These are phyloP conservation scores for Lepidothrix coronata DNA, from an alignment of 2,113 vertebrate species.

Conservation along the genomic window DNA sequence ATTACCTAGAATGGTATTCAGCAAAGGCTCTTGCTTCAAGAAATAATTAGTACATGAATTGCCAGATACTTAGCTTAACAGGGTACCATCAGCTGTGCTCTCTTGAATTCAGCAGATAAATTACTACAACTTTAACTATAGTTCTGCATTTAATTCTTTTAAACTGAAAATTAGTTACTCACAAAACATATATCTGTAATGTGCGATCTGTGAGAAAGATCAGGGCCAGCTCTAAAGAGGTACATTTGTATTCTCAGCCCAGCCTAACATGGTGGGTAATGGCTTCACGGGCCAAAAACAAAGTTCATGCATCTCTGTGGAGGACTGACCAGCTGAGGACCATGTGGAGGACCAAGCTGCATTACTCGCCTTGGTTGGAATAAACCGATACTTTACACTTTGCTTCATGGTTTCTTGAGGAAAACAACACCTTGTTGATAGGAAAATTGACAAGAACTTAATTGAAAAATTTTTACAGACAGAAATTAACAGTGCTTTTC, in stretches of 20 bases:
- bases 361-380: not conserved
- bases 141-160: not conserved
- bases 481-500: not conserved
- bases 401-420: not conserved
- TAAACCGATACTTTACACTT: not conserved
- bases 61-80: not conserved
- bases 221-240: not conserved
- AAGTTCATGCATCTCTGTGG: not conserved
- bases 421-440: not conserved
- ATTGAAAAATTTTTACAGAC: not conserved
- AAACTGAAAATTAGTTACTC: not conserved
- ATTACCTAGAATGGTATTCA: not conserved
- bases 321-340: not conserved
- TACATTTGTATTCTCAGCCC: not conserved
- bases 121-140: not conserved
- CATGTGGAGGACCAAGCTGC: not conserved
- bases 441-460: not conserved
- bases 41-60: not conserved
- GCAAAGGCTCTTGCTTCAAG: not conserved
- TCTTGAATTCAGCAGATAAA: not conserved
- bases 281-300: not conserved
- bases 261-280: rapidly evolving
- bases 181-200: not conserved
- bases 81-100: not conserved
- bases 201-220: not conserved